Base-by-base conservation (phyloP, 2,113 vertebrate genomes). In the Atrichornis clamosus region DNA sequence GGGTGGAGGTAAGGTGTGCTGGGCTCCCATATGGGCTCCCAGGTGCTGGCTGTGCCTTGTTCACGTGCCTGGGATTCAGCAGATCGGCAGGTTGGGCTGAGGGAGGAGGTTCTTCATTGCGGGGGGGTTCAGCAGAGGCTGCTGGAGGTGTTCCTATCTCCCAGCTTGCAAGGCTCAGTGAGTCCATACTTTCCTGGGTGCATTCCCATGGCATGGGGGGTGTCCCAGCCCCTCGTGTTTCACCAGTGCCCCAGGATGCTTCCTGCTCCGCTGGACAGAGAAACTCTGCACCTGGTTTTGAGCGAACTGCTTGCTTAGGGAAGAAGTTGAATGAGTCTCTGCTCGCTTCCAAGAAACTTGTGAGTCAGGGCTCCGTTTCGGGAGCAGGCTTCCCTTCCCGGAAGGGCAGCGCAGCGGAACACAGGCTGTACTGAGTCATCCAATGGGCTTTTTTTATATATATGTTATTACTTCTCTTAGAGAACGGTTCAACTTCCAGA, bases 291-390 rank as follows among this genome's bases (percentile, higher is more conserved):
- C 52, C 67, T 69, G 55, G n/a, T 79, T 84, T 60, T n/a, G 46
- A 47, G 62, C 0, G 0, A 60, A 33, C 52, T 65, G 73, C 53
- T 75, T 1, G 1, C 56, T 49, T 13, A 15, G 46, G 75, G 62
- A 81, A 83, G 84, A 44, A 89, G 84, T 39, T 41, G 41, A 94
- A 32, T 80, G 87, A 79, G 72, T 70, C 72, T 89, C 49, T 0
- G 3, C 21, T 32, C 1, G 6, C 55, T 96, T 96, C 96, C 92
- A 96, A 94, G 93, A 96, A 93, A 3, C 35, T 69, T 87, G 65
- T 95, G 93, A 95, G 84, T 95, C 89, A 95, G 83, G 91, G 83
- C 86, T 95, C 49, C 21, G 46, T 81, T 95, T 89, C 67, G 89
- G 92, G 87, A 89, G 93, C 86, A 86, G 73, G 63, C 63, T 85